Base-by-base conservation (phyloP, 2,113 vertebrate genomes). In the Callipepla squamata region DNA sequence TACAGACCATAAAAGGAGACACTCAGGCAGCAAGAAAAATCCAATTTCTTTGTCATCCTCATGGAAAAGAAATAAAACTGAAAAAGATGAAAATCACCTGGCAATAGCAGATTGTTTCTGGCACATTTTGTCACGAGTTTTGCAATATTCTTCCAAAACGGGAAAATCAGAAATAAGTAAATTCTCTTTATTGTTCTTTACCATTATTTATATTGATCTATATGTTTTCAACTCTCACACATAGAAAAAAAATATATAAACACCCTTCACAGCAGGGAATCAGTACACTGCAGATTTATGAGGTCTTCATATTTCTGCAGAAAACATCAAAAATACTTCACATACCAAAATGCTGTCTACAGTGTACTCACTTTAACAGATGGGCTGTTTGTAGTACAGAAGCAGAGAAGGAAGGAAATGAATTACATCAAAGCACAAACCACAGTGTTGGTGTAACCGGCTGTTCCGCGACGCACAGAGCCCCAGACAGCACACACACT, bases 371-470 rank as follows among this genome's bases (percentile, higher is more conserved):
- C 34, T 59, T 17, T 6, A 84, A 55, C 88, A 82, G 86, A 34
- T 11, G 62, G 84, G 73, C 58, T 81, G 51, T 76, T 65, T 65
- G 80, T 5, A 51, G 74, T 2, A 47, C 8, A 73, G 84, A 40
- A 85, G 44, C 83, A 77, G 53, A 36, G 78, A 89, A 22, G 19
- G 78, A 44, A 75, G 50, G 50, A 89, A 57, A 65, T 28, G 9
- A 58, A 80, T 80, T 73, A 45, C 44, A 69, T 19, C 87, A 73
- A 79, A 61, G 36, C 66, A 81, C 48, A 65, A 95, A 61, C 21
- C 62, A 10, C 3, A 1, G 34, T 1, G 1, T 40, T 70, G 0
- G 2, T 59, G 57, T 47, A n/a, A 40, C 36, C 0, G 1, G 34
- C 77, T 87, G 85, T 63, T 94, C 8, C 0, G 22, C 0, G 1